These are phyloP conservation scores for Avahi laniger DNA, from an alignment of 2,797 vertebrate genomes.

Conservation along the genomic window DNA sequence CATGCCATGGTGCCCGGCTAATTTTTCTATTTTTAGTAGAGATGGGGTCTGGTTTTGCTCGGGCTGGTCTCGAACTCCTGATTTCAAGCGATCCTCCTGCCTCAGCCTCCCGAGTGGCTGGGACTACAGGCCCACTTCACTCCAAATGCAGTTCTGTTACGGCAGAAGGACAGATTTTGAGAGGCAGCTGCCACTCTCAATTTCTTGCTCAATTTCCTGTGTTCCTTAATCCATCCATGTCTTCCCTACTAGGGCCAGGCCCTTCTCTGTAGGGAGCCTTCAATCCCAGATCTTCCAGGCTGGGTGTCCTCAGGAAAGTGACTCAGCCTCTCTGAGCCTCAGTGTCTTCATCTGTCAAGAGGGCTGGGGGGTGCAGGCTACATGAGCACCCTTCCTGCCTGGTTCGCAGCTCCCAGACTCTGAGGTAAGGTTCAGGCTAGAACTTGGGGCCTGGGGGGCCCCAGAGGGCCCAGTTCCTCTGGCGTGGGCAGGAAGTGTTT, in stretches of 20 bases:
- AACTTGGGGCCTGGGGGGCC: not conserved
- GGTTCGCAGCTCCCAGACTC: not conserved
- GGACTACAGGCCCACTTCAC: not conserved
- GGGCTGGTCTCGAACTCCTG: not conserved
- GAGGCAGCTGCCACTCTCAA: not conserved
- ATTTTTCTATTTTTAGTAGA: no score
- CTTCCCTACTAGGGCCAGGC: not conserved
- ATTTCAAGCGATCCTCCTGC: not conserved
- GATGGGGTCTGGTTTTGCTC: no score
- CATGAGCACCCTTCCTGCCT: not conserved
- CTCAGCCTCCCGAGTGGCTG: not conserved
- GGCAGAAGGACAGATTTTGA: not conserved
- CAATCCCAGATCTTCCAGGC: not conserved
- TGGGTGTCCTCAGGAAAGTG: not conserved
- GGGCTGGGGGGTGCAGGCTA: not conserved
- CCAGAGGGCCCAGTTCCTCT: slow-evolving; percentile 75
- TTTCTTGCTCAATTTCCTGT: not conserved
- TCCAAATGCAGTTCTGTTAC: not conserved
- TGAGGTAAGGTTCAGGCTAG: not conserved
- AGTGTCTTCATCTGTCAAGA: not conserved
- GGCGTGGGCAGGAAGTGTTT: slow-evolving; percentile 81
- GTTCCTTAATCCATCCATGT: not conserved
- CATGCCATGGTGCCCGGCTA: no score
- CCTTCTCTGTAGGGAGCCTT: not conserved
- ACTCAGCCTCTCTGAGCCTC: not conserved